These are phyloP conservation scores for Eudemis profundana DNA, from an alignment of 2,888 invertebrate species.

Conservation along the genomic window DNA sequence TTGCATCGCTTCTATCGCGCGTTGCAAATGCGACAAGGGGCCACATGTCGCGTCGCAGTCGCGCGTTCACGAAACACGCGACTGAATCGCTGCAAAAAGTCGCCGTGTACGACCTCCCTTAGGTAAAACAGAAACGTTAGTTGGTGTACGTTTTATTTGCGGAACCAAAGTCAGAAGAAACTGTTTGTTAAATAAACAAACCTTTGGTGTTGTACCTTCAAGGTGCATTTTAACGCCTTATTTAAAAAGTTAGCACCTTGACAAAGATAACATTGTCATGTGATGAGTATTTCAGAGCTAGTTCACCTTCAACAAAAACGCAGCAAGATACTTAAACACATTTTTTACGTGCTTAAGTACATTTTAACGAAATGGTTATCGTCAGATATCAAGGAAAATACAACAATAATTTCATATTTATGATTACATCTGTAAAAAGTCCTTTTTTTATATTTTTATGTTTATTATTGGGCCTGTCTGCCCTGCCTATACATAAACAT, in stretches of 20 bases:
- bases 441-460: too few relatives aligned
- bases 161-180: not conserved
- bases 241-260: conserved; percentile 27
- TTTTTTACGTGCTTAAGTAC: too few relatives aligned
- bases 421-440: not conserved
- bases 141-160: too few relatives aligned
- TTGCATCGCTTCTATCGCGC: too few relatives aligned
- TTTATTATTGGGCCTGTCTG: too few relatives aligned
- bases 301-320: conserved; percentile 25
- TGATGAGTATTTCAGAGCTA: conserved; percentile 15
- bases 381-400: conserved; percentile 17
- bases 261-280: conserved; percentile 23
- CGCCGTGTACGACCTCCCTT: too few relatives aligned
- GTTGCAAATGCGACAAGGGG: too few relatives aligned
- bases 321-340: not conserved
- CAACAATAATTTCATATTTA: not conserved
- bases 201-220: conserved; percentile 7
- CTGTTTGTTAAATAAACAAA: conserved; percentile 12
- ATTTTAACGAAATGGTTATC: conserved; percentile 16
- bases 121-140: too few relatives aligned
- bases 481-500: too few relatives aligned
- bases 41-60: too few relatives aligned
- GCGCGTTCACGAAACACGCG: too few relatives aligned
- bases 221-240: conserved; percentile 19
- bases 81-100: too few relatives aligned